Conservation (phyloP, 2,888 invertebrate genomes). For the Trichacis sp. region DNA sequence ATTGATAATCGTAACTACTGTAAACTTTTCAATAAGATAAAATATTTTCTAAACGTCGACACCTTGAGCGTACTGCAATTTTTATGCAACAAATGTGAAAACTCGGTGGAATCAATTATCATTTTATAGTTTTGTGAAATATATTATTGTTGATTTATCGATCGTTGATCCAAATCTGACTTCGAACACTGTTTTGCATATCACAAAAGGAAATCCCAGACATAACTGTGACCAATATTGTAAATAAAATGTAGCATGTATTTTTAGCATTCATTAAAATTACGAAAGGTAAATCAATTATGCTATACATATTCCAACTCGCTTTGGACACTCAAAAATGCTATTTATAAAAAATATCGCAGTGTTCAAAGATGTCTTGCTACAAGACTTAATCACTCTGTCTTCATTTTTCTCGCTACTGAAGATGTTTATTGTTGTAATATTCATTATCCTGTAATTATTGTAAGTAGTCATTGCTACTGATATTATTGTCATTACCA, state of each 20-base stretch:
- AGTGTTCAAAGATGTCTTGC: conserved; percentile 41
- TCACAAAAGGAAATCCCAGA: conserved; percentile 46
- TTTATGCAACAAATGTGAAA: too few relatives aligned
- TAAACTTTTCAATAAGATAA: too few relatives aligned
- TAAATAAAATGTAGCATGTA: conserved; percentile 58
- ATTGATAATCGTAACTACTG: too few relatives aligned
- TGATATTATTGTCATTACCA: conserved; percentile 60
- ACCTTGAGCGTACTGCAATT: too few relatives aligned
- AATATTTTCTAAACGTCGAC: too few relatives aligned
- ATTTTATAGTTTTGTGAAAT: too few relatives aligned
- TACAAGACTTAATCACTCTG: conserved; percentile 49
- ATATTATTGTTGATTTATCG: too few relatives aligned
- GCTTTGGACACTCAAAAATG: conserved; percentile 32
- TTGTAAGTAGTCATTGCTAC: conserved; percentile 67
- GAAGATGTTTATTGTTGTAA: conserved; percentile 66
- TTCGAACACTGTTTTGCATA: conserved; percentile 17
- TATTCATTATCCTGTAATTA: conserved; percentile 67
- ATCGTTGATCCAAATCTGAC: too few relatives aligned
- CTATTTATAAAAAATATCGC: conserved; percentile 26
- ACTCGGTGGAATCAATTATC: too few relatives aligned
- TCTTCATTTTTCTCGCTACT: conserved; percentile 56
- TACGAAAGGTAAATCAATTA: conserved; percentile 47
- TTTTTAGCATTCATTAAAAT: conserved; percentile 54
- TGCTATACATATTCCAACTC: conserved; percentile 27
- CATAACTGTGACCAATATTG: conserved; percentile 60